phyloP scores from a whole-genome alignment of 30 jellyfish, hydroid and myxozoan genomes.

The Aurelia aurita region DNA sequence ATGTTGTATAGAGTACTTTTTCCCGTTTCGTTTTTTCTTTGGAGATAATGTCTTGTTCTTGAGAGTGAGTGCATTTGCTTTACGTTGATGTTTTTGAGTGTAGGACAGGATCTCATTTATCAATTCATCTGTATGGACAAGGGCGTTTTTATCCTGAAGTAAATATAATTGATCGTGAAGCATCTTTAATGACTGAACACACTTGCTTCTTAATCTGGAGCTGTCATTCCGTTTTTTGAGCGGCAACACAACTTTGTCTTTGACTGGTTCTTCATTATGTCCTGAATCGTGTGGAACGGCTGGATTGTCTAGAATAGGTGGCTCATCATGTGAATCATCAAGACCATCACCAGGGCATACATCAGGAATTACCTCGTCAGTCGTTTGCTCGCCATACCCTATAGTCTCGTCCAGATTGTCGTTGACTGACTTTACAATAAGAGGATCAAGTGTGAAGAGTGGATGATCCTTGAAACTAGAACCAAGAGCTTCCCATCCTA shows the following conservation, averaged over 20 bases:
- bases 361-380: constrained; percentile 8
- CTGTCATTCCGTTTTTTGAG: constrained; percentile 7
- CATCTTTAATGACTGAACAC: constrained; percentile 29
- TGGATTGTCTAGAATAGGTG: constrained; percentile 4
- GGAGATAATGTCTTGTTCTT: constrained; percentile 22
- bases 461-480: constrained; percentile 22
- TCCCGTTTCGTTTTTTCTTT: neutral
- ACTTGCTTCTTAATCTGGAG: neutral
- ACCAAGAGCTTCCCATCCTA: constrained; percentile 57
- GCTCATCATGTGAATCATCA: constrained; percentile 11
- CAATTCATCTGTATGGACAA: neutral
- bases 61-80: constrained; percentile 5
- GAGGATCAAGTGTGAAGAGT: constrained; percentile 29
- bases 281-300: constrained; percentile 17
- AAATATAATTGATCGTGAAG: constrained; percentile 32
- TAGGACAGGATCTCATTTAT: neutral
- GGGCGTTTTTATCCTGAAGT: no score
- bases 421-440: constrained; percentile 4
- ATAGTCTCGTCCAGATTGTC: neutral
- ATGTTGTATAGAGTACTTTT: constrained; percentile 15
- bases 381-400: neutral
- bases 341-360: constrained; percentile 7
- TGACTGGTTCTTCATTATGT: neutral
- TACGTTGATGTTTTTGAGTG: constrained; percentile 7
- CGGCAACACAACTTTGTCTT: constrained; percentile 3